Evolutionary conservation across 2,797 vertebrate genomes (phyloP), one percentile per base, ranked within the genome.

Genomic region (Acanthurus tractus): DNA sequence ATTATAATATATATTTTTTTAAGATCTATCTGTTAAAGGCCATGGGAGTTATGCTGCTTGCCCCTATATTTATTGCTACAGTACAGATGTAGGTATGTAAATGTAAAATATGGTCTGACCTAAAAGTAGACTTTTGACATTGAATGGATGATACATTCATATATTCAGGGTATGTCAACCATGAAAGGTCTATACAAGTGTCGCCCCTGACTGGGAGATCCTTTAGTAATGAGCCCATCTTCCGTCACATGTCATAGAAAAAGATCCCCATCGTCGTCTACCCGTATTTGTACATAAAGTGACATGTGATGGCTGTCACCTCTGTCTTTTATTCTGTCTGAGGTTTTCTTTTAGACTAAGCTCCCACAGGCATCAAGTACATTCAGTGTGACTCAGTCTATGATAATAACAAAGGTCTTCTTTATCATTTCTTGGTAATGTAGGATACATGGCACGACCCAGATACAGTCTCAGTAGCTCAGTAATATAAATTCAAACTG

Each of bases 191-290:
- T 44, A 9, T 40, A 54, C 76, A 79, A 79, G 64, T 23, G 61
- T 25, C 65, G 23, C 40, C 69, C 70, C 78, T 50, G 72, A 75
- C 82, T 46, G 65, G 55, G 48, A 72, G 69, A 59, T 48, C 52
- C 70, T 79, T 72, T 68, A 62, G 70, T 80, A 86, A 87, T 73
- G 58, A 76, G 53, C 9, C 10, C 14, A 56, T 76, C 64, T 69
- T 58, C 76, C 44, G 36, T 77, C 68, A 73, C n/a, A 53, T 63
- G 57, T 69, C 61, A 72, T 63, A 79, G 54, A 11, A 20, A 46
- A 18, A 56, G 29, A 83, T 50, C 54, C 72, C 42, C 36, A 6
- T 6, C 14, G 77, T 61, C n/a, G 18, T 52, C 61, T 25, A 3
- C 18, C 4, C 34, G 89, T 53, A 65, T 78, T 70, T 83, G 34